These are phyloP conservation scores for Thereva nobilitata DNA, from an alignment of 2,888 invertebrate genomes.

Conservation along the genomic window DNA sequence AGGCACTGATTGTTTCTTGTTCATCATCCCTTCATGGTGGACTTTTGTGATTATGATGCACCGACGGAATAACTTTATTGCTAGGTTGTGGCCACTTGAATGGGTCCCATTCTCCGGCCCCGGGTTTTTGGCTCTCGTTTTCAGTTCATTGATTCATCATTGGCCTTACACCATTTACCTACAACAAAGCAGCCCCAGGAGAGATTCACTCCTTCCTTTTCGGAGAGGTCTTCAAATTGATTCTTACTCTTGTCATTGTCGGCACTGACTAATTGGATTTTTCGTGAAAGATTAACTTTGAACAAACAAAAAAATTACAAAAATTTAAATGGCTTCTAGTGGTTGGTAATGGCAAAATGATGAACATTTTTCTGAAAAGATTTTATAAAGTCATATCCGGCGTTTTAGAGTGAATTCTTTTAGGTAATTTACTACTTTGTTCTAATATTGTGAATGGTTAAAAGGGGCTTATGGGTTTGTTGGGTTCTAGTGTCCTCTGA, in stretches of 20 bases:
- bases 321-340: conserved; percentile 23
- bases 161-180: conserved; percentile 31
- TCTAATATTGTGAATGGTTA: neutral
- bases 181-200: conserved; percentile 4
- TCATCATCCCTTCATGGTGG: conserved; percentile 32
- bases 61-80: conserved; percentile 34
- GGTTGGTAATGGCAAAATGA: conserved; percentile 29
- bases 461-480: no score
- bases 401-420: neutral
- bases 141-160: conserved; percentile 26
- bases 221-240: conserved; percentile 18
- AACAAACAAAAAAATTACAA: conserved; percentile 20
- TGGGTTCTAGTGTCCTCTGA: no score
- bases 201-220: conserved; percentile 4
- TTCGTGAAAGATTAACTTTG: neutral
- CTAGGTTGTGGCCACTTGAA: conserved; percentile 29
- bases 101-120: conserved; percentile 7
- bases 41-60: conserved; percentile 35
- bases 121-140: conserved; percentile 18
- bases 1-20: conserved; percentile 25
- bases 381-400: conserved; percentile 28
- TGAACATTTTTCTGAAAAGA: conserved; percentile 14
- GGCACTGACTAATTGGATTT: conserved; percentile 31
- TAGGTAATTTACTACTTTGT: neutral
- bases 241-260: conserved; percentile 30